phyloP scores from a whole-genome alignment of 2,113 vertebrate genomes.

The Halcyon malimbica region DNA sequence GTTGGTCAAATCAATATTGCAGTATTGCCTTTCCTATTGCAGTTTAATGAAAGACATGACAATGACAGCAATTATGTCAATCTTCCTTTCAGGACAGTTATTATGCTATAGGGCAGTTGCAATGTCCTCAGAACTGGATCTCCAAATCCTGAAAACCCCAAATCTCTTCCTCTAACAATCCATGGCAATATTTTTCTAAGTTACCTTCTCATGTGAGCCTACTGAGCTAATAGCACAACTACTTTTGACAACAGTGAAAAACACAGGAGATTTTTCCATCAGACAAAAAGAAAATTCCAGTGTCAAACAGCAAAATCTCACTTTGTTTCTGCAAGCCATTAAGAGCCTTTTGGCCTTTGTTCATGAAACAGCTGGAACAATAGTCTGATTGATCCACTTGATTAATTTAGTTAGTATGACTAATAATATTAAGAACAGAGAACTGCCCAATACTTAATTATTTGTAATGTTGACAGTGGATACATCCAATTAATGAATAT shows the following conservation, averaged over 20 bases:
- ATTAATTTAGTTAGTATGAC: not conserved
- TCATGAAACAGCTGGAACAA: not conserved
- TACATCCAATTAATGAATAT: not conserved
- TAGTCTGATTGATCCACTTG: not conserved
- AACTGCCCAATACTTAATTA: not conserved
- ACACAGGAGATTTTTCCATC: not conserved
- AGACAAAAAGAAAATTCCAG: not conserved
- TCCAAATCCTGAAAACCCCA: not conserved
- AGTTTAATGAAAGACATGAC: not conserved
- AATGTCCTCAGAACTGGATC: not conserved
- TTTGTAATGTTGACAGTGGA: not conserved
- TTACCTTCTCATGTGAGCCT: not conserved
- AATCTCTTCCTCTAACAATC: not conserved
- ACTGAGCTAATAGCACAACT: not conserved
- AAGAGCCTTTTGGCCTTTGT: not conserved
- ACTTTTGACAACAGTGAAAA: not conserved
- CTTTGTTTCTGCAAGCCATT: not conserved
- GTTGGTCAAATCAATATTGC: not conserved
- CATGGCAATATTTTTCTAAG: not conserved
- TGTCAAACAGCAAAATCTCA: not conserved
- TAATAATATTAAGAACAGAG: not conserved
- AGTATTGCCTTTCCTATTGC: not conserved
- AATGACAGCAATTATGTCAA: not conserved
- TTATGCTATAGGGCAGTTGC: not conserved
- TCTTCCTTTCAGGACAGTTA: not conserved